Evolutionary conservation across 2,888 invertebrate genomes (phyloP), one percentile per base, ranked within the genome.

Genomic region (Odontothrips loti): DNA sequence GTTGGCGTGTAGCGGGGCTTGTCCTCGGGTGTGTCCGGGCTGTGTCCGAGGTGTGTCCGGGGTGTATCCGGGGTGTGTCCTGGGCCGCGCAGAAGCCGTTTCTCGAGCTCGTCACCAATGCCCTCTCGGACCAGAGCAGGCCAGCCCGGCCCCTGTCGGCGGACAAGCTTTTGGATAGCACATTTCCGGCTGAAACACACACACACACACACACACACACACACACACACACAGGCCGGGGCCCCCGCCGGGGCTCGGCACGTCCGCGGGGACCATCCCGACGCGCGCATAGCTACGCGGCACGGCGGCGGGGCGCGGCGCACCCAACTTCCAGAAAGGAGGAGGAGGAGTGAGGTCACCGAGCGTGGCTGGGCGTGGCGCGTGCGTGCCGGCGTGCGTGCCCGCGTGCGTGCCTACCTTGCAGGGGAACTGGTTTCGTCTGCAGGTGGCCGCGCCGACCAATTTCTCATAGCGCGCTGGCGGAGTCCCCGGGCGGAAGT

Each of bases 261-360:
- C 34, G 34, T 43, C 34, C 34, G 34, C 34, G 34, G 34, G 34
- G 34, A 43, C 34, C 34, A 43, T 43, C 34, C 34, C 34, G 34
- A 43, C 34, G n/a, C n/a, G n/a, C n/a, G n/a, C n/a, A n/a, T n/a
- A 85, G 85, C 84, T 86, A 84, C 84, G 84, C 84, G 85, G 84
- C 84, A 85, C 84, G 85, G 85, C 15, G 58, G 85, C 84, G 85
- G 85, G 86, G 86, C 86, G 86, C 86, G 87, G 58, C 58, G 58
- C 58, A 58, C 58, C 58, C 58, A 58, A 58, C 58, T n/a, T 58
- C 58, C 58, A 58, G 58, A 58, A 58, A 58, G 58, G 58, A 20
- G 58, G 58, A 58, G 17, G 58, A 12, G 58, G 58, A 43, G 34
- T 58, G 58, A 58, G 20, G 58, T 58, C 58, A 58, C 58, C 58